Percentiles rank a stretch among this genome's conserved stretches.
These are phyloP conservation scores for Xestia xanthographa DNA, from an alignment of 2,888 invertebrate species.

Conservation along the genomic window DNA sequence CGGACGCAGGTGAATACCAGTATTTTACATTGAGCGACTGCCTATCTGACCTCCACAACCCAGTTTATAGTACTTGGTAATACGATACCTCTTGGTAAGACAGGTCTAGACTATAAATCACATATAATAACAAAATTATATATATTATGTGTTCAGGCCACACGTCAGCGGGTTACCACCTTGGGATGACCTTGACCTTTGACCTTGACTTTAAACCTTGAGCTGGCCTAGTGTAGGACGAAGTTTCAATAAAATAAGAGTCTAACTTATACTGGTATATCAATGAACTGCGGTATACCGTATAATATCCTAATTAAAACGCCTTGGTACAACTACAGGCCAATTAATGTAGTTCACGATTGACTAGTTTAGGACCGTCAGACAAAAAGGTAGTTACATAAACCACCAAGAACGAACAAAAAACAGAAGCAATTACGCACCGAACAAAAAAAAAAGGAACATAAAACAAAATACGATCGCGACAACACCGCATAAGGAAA, in stretches of 20 bases:
- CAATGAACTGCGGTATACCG: not conserved
- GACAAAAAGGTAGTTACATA: not conserved
- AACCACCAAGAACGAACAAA: slow-evolving; percentile 11
- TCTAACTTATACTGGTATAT: not conserved
- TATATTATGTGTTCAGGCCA: not conserved
- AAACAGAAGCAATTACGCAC: slow-evolving; percentile 31
- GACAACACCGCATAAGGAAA: slow-evolving; percentile 55
- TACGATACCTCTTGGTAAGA: too few species aligned
- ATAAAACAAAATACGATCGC: slow-evolving; percentile 36
- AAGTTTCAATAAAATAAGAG: not conserved
- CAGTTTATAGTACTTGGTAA: too few species aligned
- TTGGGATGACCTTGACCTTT: not conserved
- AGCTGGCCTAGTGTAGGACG: not conserved
- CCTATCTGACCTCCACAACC: too few species aligned
- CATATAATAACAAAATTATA: not conserved
- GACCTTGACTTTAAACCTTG: not conserved
- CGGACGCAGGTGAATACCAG: too few species aligned
- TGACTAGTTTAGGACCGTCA: not conserved
- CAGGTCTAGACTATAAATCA: too few species aligned
- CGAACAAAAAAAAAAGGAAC: slow-evolving; percentile 25
- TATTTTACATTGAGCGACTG: too few species aligned
- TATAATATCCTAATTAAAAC: not conserved
- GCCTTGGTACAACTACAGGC: not conserved
- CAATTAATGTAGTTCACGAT: not conserved
- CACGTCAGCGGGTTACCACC: not conserved